Percentiles rank a stretch among this genome's conserved stretches.
Evolutionary conservation across 2,113 vertebrate species (phyloP).

Genomic region (Bufo gargarizans): DNA sequence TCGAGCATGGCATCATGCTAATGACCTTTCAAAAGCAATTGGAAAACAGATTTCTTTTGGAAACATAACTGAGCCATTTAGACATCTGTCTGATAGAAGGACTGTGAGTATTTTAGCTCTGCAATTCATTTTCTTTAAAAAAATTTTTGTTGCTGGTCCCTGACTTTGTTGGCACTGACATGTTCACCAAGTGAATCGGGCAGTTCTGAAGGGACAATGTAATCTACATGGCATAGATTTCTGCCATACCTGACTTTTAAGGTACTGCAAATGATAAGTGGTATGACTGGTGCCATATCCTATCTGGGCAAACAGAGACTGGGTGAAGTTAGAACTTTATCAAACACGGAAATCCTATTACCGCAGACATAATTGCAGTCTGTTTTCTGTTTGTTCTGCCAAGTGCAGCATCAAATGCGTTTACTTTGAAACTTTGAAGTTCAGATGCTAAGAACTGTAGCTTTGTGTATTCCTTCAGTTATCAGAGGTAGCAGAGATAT

Average conservation of each 20-base stretch:
- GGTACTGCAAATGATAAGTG: conserved; percentile 24
- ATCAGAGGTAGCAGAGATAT: conserved; percentile 28
- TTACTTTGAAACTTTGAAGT: conserved; percentile 16
- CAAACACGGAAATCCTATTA: conserved; percentile 51
- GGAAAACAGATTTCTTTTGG: conserved; percentile 24
- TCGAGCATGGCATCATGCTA: conserved; percentile 38
- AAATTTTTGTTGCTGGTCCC: conserved; percentile 37
- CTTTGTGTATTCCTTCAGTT: conserved; percentile 47
- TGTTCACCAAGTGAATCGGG: conserved; percentile 56
- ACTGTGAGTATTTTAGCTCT: conserved; percentile 17
- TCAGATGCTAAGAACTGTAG: conserved; percentile 41
- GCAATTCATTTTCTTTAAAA: not conserved
- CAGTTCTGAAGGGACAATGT: conserved; percentile 45
- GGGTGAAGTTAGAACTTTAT: conserved; percentile 56
- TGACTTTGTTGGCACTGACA: conserved; percentile 11
- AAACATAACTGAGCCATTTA: conserved; percentile 43
- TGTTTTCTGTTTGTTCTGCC: conserved; percentile 61
- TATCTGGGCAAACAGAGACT: conserved; percentile 56
- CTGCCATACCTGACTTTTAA: conserved; percentile 49
- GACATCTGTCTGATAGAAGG: conserved; percentile 50
- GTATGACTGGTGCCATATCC: conserved; percentile 47
- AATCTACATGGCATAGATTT: conserved; percentile 51
- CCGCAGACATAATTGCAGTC: conserved; percentile 53
- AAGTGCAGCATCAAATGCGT: conserved; percentile 34
- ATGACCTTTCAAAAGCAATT: conserved; percentile 51